These are phyloP conservation scores for Poeciliopsis prolifica DNA, from an alignment of 2,113 vertebrate genomes.

Conservation along the genomic window DNA sequence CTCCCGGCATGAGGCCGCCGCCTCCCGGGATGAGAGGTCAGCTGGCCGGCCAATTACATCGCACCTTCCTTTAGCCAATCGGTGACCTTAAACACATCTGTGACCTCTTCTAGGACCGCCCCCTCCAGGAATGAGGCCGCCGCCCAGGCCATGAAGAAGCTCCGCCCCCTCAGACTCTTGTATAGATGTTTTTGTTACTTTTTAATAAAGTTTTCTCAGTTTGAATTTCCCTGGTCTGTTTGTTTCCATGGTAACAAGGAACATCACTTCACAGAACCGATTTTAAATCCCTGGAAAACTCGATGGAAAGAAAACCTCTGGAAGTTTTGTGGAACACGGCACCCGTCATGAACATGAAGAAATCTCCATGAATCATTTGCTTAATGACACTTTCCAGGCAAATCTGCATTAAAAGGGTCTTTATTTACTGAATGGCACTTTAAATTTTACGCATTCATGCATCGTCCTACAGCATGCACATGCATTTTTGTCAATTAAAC, in stretches of 20 bases:
- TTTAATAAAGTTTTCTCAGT: slow-evolving; percentile 74
- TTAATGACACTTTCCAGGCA: too few species aligned
- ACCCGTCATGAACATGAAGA: too few species aligned
- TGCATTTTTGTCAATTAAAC: too few species aligned
- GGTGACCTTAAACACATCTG: neutral
- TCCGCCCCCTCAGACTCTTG: slow-evolving; percentile 10
- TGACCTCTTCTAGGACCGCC: slow-evolving; percentile 83
- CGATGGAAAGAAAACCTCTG: too few species aligned
- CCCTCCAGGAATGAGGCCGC: slow-evolving; percentile 90
- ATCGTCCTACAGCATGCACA: too few species aligned
- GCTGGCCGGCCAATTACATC: neutral
- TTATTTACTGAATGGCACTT: too few species aligned
- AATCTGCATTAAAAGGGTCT: too few species aligned
- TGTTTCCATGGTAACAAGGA: slow-evolving; percentile 15
- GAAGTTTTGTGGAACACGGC: too few species aligned
- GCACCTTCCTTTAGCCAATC: neutral
- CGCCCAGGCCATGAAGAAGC: slow-evolving; percentile 86
- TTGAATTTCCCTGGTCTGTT: neutral
- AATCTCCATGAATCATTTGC: too few species aligned
- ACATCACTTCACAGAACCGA: too few species aligned
- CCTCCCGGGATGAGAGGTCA: slow-evolving; percentile 97
- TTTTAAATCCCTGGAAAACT: too few species aligned
- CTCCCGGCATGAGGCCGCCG: slow-evolving; percentile 96
- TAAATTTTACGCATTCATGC: too few species aligned
- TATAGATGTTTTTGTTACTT: slow-evolving; percentile 65